Evolutionary conservation across 2,888 invertebrate genomes (phyloP).

Genomic region (Macaria liturata): DNA sequence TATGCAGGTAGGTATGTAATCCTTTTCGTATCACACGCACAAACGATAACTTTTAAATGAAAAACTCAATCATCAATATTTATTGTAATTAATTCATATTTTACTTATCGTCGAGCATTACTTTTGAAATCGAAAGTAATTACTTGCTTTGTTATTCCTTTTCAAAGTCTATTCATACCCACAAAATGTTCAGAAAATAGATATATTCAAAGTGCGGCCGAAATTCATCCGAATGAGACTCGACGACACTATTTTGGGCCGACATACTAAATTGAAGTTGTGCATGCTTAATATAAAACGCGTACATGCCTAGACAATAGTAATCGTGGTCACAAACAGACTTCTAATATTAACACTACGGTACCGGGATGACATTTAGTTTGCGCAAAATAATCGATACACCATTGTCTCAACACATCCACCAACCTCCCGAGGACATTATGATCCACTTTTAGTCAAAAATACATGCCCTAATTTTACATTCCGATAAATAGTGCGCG

Average conservation of each 20-base stretch:
- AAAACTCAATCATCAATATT: too few species aligned
- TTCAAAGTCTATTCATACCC: slow-evolving; percentile 33
- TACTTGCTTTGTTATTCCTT: too few species aligned
- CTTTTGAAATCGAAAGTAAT: too few species aligned
- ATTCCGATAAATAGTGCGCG: slow-evolving; percentile 34
- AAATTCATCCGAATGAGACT: slow-evolving; percentile 62
- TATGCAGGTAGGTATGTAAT: too few species aligned
- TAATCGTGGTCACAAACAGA: slow-evolving; percentile 78
- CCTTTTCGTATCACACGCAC: too few species aligned
- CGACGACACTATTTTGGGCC: slow-evolving; percentile 75
- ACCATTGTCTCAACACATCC: slow-evolving; percentile 81
- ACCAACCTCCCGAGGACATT: slow-evolving; percentile 67
- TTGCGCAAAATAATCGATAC: slow-evolving; percentile 83
- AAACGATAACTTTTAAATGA: too few species aligned
- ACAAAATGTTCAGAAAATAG: slow-evolving; percentile 62
- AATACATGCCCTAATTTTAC: slow-evolving; percentile 40
- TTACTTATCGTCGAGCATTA: too few species aligned
- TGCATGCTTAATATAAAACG: slow-evolving; percentile 79
- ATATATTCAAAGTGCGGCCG: slow-evolving; percentile 61
- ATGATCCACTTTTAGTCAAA: slow-evolving; percentile 47
- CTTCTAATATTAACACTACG: slow-evolving; percentile 82
- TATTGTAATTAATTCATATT: too few species aligned
- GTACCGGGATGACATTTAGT: slow-evolving; percentile 82
- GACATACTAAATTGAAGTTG: slow-evolving; percentile 73
- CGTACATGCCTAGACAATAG: slow-evolving; percentile 81